phyloP scores from a whole-genome alignment of 2,888 invertebrate genomes.

The Stegana nigrithorax region DNA sequence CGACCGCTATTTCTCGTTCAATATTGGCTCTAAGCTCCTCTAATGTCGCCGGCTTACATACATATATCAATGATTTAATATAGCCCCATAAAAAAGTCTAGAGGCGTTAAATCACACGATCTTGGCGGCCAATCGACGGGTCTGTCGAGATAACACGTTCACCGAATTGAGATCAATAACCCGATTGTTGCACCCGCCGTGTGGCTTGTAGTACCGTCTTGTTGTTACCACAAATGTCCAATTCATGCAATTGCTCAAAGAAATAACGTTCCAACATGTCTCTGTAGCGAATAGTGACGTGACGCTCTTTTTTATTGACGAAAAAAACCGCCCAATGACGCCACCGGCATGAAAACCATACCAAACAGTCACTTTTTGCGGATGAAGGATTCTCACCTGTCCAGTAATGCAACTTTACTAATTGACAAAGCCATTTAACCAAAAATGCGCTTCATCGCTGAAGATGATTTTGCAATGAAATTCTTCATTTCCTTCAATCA shows the following conservation, averaged over 20 bases:
- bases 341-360: background rate
- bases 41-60: background rate
- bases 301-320: background rate
- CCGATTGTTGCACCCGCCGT: background rate
- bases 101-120: background rate
- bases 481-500: background rate
- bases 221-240: background rate
- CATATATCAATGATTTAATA: background rate
- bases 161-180: background rate
- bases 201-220: background rate
- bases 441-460: background rate
- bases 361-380: background rate
- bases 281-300: background rate
- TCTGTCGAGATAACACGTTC: background rate
- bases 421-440: background rate
- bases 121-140: background rate
- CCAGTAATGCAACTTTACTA: background rate
- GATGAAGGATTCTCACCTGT: background rate
- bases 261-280: background rate
- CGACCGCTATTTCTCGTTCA: background rate
- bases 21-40: background rate
- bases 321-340: background rate
- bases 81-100: background rate
- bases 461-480: background rate
- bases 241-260: no score